A percentile compares a stretch with the other conserved stretches of the same genome.
phyloP scores from a whole-genome alignment of 2,113 vertebrate species.

The Ammospiza caudacuta region DNA sequence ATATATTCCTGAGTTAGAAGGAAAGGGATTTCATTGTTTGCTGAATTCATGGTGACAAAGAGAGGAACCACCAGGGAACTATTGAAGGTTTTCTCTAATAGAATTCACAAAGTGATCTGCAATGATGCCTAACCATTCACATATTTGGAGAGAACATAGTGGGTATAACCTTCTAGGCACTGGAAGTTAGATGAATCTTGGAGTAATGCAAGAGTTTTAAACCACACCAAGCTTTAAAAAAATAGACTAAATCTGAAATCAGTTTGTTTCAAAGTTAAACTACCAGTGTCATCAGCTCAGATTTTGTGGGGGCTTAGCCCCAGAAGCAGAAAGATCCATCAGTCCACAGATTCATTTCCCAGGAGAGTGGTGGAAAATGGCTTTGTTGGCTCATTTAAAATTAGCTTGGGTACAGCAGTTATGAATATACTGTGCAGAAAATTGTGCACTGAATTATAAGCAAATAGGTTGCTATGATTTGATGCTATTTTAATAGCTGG shows the following conservation, averaged over 20 bases:
- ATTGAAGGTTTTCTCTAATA: conserved; percentile 71
- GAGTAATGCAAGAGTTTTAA: background rate
- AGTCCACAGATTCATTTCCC: conserved; percentile 63
- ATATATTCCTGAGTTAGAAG: conserved; percentile 71
- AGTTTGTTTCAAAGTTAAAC: conserved; percentile 59
- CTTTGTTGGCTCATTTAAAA: conserved; percentile 74
- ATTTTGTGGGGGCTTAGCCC: conserved; percentile 60
- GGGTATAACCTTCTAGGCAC: conserved; percentile 71
- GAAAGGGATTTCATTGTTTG: conserved; percentile 71
- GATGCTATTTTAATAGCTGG: conserved; percentile 65
- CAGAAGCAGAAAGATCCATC: conserved; percentile 68
- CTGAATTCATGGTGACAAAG: conserved; percentile 76
- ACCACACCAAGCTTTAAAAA: conserved; percentile 16
- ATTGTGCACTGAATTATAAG: conserved; percentile 72
- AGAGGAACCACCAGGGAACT: conserved; percentile 69
- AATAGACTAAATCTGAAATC: conserved; percentile 21
- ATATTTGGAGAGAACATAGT: conserved; percentile 70
- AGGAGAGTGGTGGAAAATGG: conserved; percentile 59
- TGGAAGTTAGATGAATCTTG: conserved; percentile 75
- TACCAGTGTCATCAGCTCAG: conserved; percentile 37
- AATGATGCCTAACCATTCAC: conserved; percentile 51
- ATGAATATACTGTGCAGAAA: conserved; percentile 71
- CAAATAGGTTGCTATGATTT: conserved; percentile 67
- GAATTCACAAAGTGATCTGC: conserved; percentile 69
- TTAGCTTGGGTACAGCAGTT: conserved; percentile 77